Percentiles rank a stretch among this genome's conserved stretches.
Evolutionary conservation across 2,113 vertebrate genomes (phyloP).

Genomic region (Orientallactaga bullata): DNA sequence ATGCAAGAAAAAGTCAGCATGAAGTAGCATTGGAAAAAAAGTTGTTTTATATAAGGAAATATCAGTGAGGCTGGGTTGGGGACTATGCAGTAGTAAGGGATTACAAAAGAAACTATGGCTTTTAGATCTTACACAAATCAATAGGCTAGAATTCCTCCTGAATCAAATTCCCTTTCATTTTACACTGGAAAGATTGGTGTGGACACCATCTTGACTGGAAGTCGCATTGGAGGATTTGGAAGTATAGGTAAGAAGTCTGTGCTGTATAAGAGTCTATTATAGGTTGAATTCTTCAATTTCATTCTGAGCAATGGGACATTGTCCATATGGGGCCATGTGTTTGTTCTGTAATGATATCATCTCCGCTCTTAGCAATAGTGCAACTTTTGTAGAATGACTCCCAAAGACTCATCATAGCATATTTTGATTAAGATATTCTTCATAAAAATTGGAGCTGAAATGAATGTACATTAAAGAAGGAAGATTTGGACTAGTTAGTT

Average conservation of each 20-base stretch:
- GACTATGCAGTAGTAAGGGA: fast-evolving
- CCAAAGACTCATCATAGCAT: background rate
- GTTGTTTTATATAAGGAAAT: no score
- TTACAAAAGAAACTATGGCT: background rate
- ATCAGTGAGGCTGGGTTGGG: no score
- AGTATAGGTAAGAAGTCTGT: background rate
- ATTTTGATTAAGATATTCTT: background rate
- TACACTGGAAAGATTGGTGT: background rate
- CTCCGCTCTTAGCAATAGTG: background rate
- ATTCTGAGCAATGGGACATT: background rate
- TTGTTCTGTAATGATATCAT: background rate
- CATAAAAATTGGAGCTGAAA: background rate
- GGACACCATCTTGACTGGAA: no score
- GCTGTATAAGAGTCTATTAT: background rate
- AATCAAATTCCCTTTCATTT: background rate
- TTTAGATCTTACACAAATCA: background rate
- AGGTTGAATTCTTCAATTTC: no score
- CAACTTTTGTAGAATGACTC: background rate
- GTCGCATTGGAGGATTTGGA: background rate
- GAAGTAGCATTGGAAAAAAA: no score
- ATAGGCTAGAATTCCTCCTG: background rate
- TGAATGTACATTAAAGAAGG: background rate
- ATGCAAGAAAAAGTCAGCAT: no score
- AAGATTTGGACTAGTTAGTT: background rate
- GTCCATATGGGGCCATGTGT: background rate